Conservation (phyloP, 2,797 vertebrate species). For the Acanthurus lineatus region DNA sequence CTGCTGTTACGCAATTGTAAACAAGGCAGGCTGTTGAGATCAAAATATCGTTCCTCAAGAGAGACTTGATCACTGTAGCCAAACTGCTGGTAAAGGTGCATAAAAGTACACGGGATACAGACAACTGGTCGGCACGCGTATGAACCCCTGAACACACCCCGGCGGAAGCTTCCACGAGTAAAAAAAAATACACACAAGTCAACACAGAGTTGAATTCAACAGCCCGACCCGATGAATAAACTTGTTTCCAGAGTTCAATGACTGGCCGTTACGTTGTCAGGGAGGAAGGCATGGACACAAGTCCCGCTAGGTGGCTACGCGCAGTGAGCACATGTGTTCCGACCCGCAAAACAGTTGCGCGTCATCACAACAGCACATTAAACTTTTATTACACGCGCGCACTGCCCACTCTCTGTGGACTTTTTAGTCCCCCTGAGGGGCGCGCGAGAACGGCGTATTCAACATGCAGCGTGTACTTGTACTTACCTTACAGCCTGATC, state of each 20-base stretch:
- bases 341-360: conserved; percentile 35
- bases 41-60: conserved; percentile 22
- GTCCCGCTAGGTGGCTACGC: conserved; percentile 35
- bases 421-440: not conserved
- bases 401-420: conserved; percentile 24
- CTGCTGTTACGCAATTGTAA: conserved; percentile 69
- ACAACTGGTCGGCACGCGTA: conserved; percentile 10
- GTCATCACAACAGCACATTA: conserved; percentile 49
- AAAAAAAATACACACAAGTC: conserved; percentile 11
- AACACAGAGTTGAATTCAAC: not conserved
- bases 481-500: conserved; percentile 70
- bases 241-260: conserved; percentile 58
- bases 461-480: conserved; percentile 53
- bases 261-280: conserved; percentile 13
- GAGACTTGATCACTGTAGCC: not conserved
- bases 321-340: conserved; percentile 56
- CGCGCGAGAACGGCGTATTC: conserved; percentile 7
- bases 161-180: conserved; percentile 33
- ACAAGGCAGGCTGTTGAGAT: conserved; percentile 48
- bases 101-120: conserved; percentile 7
- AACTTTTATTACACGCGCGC: conserved; percentile 61
- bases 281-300: not conserved
- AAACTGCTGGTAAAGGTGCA: conserved; percentile 11
- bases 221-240: conserved; percentile 24
- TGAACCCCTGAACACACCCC: conserved; percentile 32